Percentiles rank a stretch among this genome's conserved stretches.
These are phyloP conservation scores for Carassius gibelio DNA, from an alignment of 2,113 vertebrate species.

Conservation along the genomic window DNA sequence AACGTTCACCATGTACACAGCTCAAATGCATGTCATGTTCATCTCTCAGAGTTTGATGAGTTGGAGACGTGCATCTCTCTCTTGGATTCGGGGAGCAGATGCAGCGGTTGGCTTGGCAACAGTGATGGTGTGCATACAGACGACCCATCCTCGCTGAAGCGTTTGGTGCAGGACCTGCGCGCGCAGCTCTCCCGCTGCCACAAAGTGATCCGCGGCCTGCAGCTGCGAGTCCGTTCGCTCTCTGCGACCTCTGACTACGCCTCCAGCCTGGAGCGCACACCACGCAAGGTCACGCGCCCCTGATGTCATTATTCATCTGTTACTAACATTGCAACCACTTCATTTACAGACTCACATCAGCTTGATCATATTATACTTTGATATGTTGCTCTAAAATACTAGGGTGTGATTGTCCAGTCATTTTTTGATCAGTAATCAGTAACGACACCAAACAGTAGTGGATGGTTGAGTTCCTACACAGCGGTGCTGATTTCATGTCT, in stretches of 20 bases:
- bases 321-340: neutral
- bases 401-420: neutral
- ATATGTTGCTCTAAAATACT: neutral
- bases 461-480: neutral
- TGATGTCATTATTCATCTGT: neutral
- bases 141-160: constrained; percentile 66
- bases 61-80: constrained; percentile 78
- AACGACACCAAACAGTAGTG: neutral
- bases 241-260: constrained; percentile 88
- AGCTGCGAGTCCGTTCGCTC: constrained; percentile 82
- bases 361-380: neutral
- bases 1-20: too few species aligned
- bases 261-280: constrained; percentile 82
- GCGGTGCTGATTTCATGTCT: neutral
- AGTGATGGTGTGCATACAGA: constrained; percentile 8
- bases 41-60: constrained; percentile 84
- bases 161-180: constrained; percentile 84
- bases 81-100: constrained; percentile 62
- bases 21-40: neutral
- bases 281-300: constrained; percentile 69
- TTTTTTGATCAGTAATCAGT: neutral
- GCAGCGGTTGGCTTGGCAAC: constrained; percentile 59
- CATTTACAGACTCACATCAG: neutral
- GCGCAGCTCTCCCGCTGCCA: constrained; percentile 84
- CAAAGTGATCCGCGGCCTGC: constrained; percentile 87